Percentiles rank a stretch among this genome's conserved stretches.
Evolutionary conservation across 2,888 invertebrate genomes (phyloP).

Genomic region (Criorhina ranunculi): DNA sequence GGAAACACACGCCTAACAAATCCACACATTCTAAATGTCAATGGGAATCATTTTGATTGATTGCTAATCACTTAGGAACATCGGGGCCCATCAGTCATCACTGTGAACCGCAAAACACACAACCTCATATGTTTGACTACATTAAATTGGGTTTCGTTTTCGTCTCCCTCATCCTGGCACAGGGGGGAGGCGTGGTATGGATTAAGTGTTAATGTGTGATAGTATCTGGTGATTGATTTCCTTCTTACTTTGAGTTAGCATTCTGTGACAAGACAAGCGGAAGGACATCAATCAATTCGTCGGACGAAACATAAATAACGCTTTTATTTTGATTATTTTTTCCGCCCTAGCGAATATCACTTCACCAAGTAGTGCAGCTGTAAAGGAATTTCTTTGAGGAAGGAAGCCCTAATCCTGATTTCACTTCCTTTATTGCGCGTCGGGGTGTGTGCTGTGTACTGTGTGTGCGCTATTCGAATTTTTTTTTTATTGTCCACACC

Average conservation of each 20-base stretch:
- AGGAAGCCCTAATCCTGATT: constrained; percentile 8
- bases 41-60: constrained; percentile 63
- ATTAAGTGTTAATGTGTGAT: constrained; percentile 71
- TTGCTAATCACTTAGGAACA: constrained; percentile 63
- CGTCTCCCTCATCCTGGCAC: neutral
- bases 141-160: constrained; percentile 60
- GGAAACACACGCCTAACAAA: constrained; percentile 21
- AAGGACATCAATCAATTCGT: constrained; percentile 70
- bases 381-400: neutral
- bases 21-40: constrained; percentile 22
- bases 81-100: constrained; percentile 36
- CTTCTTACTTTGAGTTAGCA: constrained; percentile 43
- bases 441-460: constrained; percentile 7
- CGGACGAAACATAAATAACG: constrained; percentile 52
- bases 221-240: constrained; percentile 67
- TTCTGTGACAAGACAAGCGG: constrained; percentile 68
- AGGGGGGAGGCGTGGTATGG: too few relatives aligned
- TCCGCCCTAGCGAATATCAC: constrained; percentile 39
- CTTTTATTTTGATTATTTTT: constrained; percentile 66
- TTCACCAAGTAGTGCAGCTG: constrained; percentile 38
- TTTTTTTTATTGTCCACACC: constrained; percentile 39
- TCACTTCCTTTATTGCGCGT: neutral
- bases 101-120: constrained; percentile 30
- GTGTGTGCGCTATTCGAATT: constrained; percentile 36
- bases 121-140: constrained; percentile 58